These are phyloP conservation scores for Montipora cactus DNA, from an alignment of 64 coral and sea anemone species.

Conservation along the genomic window DNA sequence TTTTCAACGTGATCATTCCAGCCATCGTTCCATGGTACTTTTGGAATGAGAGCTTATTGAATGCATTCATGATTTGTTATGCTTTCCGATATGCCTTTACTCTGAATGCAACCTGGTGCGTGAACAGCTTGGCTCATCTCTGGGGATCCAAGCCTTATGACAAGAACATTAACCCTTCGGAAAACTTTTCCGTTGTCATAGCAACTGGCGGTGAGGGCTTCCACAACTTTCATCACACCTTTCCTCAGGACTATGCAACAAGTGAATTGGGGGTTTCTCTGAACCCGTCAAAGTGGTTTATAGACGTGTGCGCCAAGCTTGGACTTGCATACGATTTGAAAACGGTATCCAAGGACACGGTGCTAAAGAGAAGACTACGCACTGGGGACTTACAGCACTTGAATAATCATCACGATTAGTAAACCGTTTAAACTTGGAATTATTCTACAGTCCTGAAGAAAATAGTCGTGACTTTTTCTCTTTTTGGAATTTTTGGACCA, in stretches of 20 bases:
- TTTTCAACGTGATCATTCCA: constrained; percentile 51
- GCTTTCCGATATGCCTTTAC: constrained; percentile 67
- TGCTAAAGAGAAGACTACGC: constrained; percentile 60
- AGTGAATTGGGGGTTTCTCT: constrained; percentile 69
- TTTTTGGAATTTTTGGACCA: no score
- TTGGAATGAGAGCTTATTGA: constrained; percentile 75
- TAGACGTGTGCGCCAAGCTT: constrained; percentile 43
- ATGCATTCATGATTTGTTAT: constrained; percentile 67
- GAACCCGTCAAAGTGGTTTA: constrained; percentile 63
- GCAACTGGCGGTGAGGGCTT: constrained; percentile 66
- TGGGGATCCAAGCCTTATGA: constrained; percentile 80
- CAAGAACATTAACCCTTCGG: constrained; percentile 74
- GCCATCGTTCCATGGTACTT: constrained; percentile 51
- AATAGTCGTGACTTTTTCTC: no score
- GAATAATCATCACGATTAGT: no score
- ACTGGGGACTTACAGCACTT: constrained; percentile 53
- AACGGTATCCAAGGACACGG: constrained; percentile 36
- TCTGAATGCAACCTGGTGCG: constrained; percentile 83
- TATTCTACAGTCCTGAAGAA: no score
- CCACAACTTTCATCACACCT: constrained; percentile 90
- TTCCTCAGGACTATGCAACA: constrained; percentile 78
- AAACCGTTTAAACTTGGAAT: no score
- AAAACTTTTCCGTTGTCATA: constrained; percentile 56
- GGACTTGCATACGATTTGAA: constrained; percentile 73
- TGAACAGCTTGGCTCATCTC: constrained; percentile 78